Conservation (phyloP, 2,888 invertebrate genomes). For the Tuta absoluta region DNA sequence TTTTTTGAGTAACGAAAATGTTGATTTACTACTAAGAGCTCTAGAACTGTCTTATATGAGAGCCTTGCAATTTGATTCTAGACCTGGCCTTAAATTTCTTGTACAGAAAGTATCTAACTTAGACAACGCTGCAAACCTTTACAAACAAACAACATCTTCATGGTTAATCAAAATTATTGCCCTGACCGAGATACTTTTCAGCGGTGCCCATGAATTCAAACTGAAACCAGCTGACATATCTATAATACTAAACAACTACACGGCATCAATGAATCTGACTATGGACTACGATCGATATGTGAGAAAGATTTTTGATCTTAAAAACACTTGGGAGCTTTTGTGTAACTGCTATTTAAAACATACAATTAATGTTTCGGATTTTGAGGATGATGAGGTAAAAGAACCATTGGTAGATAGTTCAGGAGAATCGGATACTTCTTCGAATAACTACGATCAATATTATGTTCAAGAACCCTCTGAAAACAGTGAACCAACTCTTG, state of each 20-base stretch:
- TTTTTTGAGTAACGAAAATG: slow-evolving; percentile 81
- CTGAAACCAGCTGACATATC: slow-evolving; percentile 83
- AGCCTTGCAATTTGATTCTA: slow-evolving; percentile 92
- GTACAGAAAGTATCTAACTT: slow-evolving; percentile 95
- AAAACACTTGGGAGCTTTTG: slow-evolving; percentile 82
- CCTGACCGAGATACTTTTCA: slow-evolving; percentile 91
- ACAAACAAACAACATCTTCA: slow-evolving; percentile 94
- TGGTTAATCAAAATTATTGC: slow-evolving; percentile 95
- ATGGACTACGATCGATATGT: slow-evolving; percentile 81
- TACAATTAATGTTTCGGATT: slow-evolving; percentile 65
- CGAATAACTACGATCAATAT: slow-evolving; percentile 67
- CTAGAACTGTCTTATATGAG: slow-evolving; percentile 91
- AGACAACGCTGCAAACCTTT: slow-evolving; percentile 93
- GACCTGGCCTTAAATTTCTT: slow-evolving; percentile 96
- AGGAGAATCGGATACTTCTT: slow-evolving; percentile 64
- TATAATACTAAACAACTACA: slow-evolving; percentile 82
- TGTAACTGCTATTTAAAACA: slow-evolving; percentile 81
- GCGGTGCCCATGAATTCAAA: slow-evolving; percentile 84
- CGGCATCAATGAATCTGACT: slow-evolving; percentile 77
- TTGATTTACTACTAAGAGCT: slow-evolving; percentile 87
- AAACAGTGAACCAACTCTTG: slow-evolving; percentile 32
- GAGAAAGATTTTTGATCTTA: slow-evolving; percentile 82
- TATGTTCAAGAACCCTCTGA: slow-evolving; percentile 51
- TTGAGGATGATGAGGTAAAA: slow-evolving; percentile 63
- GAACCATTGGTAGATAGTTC: slow-evolving; percentile 68